Conservation (phyloP, 1,140 invertebrate genomes). For the Maniola jurtina region DNA sequence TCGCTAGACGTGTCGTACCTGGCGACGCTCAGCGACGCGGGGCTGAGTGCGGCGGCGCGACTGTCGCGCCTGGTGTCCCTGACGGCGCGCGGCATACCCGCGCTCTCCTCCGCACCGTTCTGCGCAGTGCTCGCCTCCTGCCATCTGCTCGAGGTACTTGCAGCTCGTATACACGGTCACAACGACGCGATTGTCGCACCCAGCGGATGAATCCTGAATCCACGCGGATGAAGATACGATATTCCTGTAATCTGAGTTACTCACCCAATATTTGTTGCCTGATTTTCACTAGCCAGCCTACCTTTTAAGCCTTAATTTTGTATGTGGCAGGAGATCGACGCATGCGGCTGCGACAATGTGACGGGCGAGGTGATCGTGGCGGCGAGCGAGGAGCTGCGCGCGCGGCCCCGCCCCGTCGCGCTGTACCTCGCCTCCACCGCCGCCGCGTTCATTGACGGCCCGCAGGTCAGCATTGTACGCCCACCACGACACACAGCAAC, state of each 20-base stretch:
- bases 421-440: slow-evolving; percentile 51
- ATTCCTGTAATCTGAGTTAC: no score
- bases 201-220: no score
- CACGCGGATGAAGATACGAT: no score
- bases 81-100: slow-evolving; percentile 44
- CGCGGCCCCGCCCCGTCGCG: slow-evolving; percentile 39
- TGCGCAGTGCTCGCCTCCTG: slow-evolving; percentile 36
- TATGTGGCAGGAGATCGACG: slow-evolving; percentile 50
- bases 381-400: slow-evolving; percentile 36
- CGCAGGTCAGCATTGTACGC: background rate
- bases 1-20: slow-evolving; percentile 59
- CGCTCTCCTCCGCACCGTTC: slow-evolving; percentile 42
- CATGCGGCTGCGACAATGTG: slow-evolving; percentile 57
- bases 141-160: slow-evolving; percentile 38
- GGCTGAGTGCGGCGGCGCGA: slow-evolving; percentile 31
- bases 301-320: background rate
- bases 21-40: slow-evolving; percentile 42
- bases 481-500: no score
- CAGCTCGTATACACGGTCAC: background rate
- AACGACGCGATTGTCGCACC: slow-evolving; percentile 27
- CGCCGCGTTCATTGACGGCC: slow-evolving; percentile 6
- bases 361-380: slow-evolving; percentile 49
- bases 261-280: no score
- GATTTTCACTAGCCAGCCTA: no score
- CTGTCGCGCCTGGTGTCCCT: slow-evolving; percentile 37